Conservation (phyloP, 2,888 invertebrate genomes). For the Anthoptus insignis region DNA sequence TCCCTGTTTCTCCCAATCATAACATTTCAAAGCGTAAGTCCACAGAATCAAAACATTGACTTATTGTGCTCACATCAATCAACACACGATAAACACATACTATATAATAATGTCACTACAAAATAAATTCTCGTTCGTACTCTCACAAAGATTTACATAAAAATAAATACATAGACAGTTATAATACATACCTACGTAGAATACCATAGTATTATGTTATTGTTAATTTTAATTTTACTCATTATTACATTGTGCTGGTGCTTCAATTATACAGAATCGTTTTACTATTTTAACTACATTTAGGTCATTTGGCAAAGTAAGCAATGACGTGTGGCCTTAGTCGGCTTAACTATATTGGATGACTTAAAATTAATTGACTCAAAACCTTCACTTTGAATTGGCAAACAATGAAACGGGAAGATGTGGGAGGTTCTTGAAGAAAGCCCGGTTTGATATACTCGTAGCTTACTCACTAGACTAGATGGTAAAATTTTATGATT, state of each 20-base stretch:
- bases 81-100: slow-evolving; percentile 69
- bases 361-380: slow-evolving; percentile 86
- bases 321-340: slow-evolving; percentile 66
- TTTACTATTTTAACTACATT: slow-evolving; percentile 65
- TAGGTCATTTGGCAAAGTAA: slow-evolving; percentile 75
- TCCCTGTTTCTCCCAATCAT: slow-evolving; percentile 79
- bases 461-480: slow-evolving; percentile 70
- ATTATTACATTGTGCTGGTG: slow-evolving; percentile 81
- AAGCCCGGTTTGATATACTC: slow-evolving; percentile 55
- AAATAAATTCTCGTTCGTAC: slow-evolving; percentile 68
- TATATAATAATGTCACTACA: slow-evolving; percentile 63
- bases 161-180: slow-evolving; percentile 62
- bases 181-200: slow-evolving; percentile 44
- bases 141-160: slow-evolving; percentile 64
- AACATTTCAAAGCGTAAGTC: slow-evolving; percentile 72
- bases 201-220: slow-evolving; percentile 53
- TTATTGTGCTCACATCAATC: slow-evolving; percentile 80
- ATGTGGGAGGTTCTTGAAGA: slow-evolving; percentile 48
- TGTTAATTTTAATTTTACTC: slow-evolving; percentile 59
- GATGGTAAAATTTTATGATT: slow-evolving; percentile 68
- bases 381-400: slow-evolving; percentile 69
- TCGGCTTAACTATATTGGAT: slow-evolving; percentile 78
- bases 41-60: slow-evolving; percentile 58
- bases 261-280: slow-evolving; percentile 62
- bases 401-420: slow-evolving; percentile 61